These are phyloP conservation scores for Dermochelys coriacea DNA, from an alignment of 2,797 vertebrate species.

Conservation along the genomic window DNA sequence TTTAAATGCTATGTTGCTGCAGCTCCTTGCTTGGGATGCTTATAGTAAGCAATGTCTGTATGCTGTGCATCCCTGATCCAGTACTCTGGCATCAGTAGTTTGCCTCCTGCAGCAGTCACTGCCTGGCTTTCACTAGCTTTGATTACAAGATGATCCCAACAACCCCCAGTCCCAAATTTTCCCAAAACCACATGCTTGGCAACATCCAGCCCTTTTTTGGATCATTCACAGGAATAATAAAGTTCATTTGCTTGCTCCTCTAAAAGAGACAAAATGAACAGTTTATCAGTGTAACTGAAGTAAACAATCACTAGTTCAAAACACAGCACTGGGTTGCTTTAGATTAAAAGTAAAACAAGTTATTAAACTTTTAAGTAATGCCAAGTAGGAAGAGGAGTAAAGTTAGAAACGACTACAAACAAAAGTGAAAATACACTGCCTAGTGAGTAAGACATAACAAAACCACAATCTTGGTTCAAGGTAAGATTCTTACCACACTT, in stretches of 20 bases:
- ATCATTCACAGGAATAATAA: background rate
- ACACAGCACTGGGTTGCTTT: too few relatives aligned
- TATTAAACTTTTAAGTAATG: too few relatives aligned
- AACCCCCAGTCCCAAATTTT: background rate
- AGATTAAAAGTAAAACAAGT: too few relatives aligned
- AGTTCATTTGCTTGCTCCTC: background rate
- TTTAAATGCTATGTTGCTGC: background rate
- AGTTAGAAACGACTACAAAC: too few relatives aligned
- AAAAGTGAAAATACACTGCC: too few relatives aligned
- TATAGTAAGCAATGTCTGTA: background rate
- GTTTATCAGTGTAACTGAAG: too few relatives aligned
- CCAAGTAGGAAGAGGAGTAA: too few relatives aligned
- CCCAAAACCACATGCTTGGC: background rate
- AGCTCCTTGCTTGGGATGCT: background rate
- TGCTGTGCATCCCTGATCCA: background rate
- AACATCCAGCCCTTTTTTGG: background rate
- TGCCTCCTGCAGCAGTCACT: background rate
- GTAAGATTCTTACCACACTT: too few relatives aligned
- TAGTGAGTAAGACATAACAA: too few relatives aligned
- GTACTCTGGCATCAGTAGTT: background rate
- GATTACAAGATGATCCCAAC: background rate
- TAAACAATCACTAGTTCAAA: too few relatives aligned
- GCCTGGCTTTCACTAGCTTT: background rate
- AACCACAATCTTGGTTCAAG: too few relatives aligned
- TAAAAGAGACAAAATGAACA: background rate